These are phyloP conservation scores for Pontoporia blainvillei DNA, from an alignment of 2,113 vertebrate species.

Conservation along the genomic window DNA sequence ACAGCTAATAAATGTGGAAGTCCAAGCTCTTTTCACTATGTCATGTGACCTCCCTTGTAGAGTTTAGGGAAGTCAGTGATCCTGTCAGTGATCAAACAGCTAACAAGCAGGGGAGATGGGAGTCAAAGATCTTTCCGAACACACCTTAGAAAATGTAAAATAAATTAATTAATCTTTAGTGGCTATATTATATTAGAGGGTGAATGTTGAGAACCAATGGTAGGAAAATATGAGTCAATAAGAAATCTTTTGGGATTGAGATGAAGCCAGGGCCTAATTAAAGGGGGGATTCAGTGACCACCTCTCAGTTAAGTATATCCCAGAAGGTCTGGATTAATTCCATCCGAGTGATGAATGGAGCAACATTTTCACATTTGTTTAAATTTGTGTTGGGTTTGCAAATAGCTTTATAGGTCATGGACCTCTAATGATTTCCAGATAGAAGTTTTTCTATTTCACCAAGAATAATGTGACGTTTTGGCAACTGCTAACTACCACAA, in stretches of 20 bases:
- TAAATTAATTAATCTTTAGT: neutral
- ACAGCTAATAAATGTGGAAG: neutral
- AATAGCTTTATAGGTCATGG: neutral
- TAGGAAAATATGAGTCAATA: neutral
- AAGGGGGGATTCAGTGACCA: neutral
- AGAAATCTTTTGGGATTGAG: neutral
- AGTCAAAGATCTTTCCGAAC: neutral
- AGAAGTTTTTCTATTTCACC: neutral
- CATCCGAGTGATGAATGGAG: neutral
- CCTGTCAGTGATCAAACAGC: neutral
- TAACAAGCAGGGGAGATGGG: neutral
- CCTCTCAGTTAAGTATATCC: neutral
- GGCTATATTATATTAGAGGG: neutral
- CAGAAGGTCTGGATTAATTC: neutral
- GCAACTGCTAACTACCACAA: neutral
- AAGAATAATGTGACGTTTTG: neutral
- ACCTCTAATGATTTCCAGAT: constrained; percentile 11
- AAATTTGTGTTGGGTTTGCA: neutral
- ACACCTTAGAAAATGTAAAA: neutral
- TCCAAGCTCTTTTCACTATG: neutral
- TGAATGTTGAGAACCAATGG: neutral
- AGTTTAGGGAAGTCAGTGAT: neutral
- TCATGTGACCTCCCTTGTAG: neutral
- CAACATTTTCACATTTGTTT: neutral
- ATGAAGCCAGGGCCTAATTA: neutral